phyloP scores from a whole-genome alignment of 2,113 vertebrate species.

The Protobothrops mucrosquamatus region DNA sequence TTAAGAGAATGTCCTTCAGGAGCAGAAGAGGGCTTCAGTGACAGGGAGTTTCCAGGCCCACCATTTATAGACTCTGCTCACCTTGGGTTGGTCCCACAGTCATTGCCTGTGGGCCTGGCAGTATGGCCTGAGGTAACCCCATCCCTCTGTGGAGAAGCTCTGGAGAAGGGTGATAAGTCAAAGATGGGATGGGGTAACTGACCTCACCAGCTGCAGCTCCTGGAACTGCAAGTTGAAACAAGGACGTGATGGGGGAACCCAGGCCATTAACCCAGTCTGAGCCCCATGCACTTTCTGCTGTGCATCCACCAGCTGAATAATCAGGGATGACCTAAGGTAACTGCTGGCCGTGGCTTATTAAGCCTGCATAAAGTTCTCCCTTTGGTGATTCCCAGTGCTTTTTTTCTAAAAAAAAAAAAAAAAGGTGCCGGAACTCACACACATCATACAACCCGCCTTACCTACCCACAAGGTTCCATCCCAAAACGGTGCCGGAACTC shows the following conservation, averaged over 20 bases:
- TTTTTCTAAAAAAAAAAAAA: too few species aligned
- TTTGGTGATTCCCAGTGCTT: too few species aligned
- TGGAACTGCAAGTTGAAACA: slow-evolving; percentile 4
- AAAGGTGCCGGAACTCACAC: too few species aligned
- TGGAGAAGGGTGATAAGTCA: slow-evolving; percentile 11
- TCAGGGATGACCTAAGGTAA: background rate
- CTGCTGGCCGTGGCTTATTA: background rate
- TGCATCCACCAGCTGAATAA: background rate
- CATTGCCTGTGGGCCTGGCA: background rate
- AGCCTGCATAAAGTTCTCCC: background rate
- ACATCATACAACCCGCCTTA: too few species aligned
- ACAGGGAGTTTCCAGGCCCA: background rate
- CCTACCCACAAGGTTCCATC: too few species aligned
- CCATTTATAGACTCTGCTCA: background rate
- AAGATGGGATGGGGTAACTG: background rate
- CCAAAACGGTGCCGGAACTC: too few species aligned
- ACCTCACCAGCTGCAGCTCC: slow-evolving; percentile 18
- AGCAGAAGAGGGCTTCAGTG: background rate
- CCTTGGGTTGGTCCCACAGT: slow-evolving; percentile 1
- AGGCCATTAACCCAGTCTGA: background rate
- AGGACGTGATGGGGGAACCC: background rate
- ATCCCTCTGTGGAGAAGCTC: slow-evolving; percentile 9
- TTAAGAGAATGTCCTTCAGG: background rate
- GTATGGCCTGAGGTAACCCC: slow-evolving; percentile 24
- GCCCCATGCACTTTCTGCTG: background rate